phyloP scores from a whole-genome alignment of 2,797 vertebrate genomes.

The Bufotes viridis region DNA sequence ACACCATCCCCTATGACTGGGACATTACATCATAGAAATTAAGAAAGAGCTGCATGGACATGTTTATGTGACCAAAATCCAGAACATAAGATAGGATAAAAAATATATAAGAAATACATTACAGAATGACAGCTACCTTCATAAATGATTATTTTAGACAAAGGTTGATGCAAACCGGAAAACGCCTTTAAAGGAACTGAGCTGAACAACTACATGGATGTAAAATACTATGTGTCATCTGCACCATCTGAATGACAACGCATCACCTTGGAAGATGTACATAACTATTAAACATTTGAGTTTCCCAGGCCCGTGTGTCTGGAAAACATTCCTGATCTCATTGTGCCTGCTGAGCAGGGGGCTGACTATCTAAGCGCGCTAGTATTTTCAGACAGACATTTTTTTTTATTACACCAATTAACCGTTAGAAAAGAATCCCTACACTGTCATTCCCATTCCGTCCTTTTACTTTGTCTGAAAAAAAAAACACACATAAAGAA shows the following conservation, averaged over 20 bases:
- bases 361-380: not conserved
- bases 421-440: not conserved
- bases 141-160: too few relatives aligned
- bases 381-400: not conserved
- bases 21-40: too few relatives aligned
- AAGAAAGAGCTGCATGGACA: too few relatives aligned
- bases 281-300: slow-evolving; percentile 9
- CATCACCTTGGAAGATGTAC: not conserved
- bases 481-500: not conserved
- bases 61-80: too few relatives aligned
- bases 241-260: not conserved
- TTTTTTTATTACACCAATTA: not conserved
- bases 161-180: too few relatives aligned
- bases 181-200: too few relatives aligned
- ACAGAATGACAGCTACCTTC: too few relatives aligned
- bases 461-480: not conserved
- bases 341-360: slow-evolving; percentile 16
- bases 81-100: too few relatives aligned
- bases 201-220: too few relatives aligned
- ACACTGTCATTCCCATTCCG: not conserved
- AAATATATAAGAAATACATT: too few relatives aligned
- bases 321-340: slow-evolving; percentile 33
- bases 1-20: too few relatives aligned
- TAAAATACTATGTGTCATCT: too few relatives aligned
- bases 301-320: slow-evolving; percentile 27